Conservation (phyloP, 2,797 vertebrate species). For the Cyprinodon diabolis region DNA sequence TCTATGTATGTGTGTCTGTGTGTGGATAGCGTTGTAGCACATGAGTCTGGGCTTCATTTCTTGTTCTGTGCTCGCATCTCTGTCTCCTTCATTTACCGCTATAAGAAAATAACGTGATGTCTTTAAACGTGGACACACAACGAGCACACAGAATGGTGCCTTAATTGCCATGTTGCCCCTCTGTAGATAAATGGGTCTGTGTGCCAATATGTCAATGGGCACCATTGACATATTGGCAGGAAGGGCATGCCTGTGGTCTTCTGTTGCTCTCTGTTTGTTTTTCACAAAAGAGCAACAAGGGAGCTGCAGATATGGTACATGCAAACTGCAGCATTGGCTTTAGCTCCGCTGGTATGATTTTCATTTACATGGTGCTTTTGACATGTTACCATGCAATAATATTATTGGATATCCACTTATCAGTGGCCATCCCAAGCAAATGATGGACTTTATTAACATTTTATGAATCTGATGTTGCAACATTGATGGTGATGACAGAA, state of each 20-base stretch:
- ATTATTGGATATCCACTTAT: conserved; percentile 26
- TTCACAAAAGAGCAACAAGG: conserved; percentile 51
- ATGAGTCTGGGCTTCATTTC: conserved; percentile 28
- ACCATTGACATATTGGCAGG: conserved; percentile 55
- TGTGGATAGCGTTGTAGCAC: neutral
- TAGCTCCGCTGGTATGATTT: conserved; percentile 45
- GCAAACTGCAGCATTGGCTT: conserved; percentile 53
- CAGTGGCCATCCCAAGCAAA: conserved; percentile 9
- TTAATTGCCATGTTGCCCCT: conserved; percentile 57
- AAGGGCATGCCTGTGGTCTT: conserved; percentile 37
- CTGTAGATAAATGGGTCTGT: conserved; percentile 60
- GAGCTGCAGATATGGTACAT: conserved; percentile 39
- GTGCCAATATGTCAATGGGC: conserved; percentile 53
- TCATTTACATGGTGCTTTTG: conserved; percentile 64
- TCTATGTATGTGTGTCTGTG: neutral
- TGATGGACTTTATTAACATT: conserved; percentile 39
- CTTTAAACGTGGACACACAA: conserved; percentile 20
- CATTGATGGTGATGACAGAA: conserved; percentile 8
- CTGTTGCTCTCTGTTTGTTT: conserved; percentile 39
- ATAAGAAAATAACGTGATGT: conserved; percentile 47
- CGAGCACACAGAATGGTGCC: conserved; percentile 8
- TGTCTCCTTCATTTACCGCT: conserved; percentile 31
- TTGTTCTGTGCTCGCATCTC: conserved; percentile 40
- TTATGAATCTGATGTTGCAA: neutral
- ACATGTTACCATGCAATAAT: conserved; percentile 28